Base-by-base conservation (phyloP, 1,140 invertebrate species). In the Brachionus manjavacas region DNA sequence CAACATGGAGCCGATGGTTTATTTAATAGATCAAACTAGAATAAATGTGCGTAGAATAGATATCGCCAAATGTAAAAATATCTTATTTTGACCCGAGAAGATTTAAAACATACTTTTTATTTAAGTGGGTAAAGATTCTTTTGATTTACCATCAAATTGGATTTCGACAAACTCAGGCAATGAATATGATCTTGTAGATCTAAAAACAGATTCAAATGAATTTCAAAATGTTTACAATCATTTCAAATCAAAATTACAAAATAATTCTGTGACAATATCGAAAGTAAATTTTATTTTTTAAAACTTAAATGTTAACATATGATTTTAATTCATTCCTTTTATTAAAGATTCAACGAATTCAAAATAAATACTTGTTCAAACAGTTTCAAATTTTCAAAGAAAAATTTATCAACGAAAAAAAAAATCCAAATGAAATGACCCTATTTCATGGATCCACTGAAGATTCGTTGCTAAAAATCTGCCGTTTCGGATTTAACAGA, bases 401-500 rank as follows among this genome's bases (percentile, higher is more conserved):
- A 35, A 60, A 39, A 12, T 79, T 79, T 79, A 28, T 0, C 52
- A 79, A 60, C 55, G 46, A 35, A 20, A 31, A 55, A 1, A 20
- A 23, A 55, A 60, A 35, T 35, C 14, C 9, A 20, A 79, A 55
- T 12, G 76, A 79, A 79, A 79, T 60, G 14, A 23, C 25, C 35
- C 31, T 79, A 23, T 79, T 55, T 60, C 76, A 79, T 16, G 76
- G 76, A 7, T 79, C 46, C 12, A 35, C 23, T 55, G 16, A 55
- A 55, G 49, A 79, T n/a, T 28, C 49, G 4, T 23, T 60, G 9
- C 12, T 43, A 2, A 55, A 55, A 60, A 79, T 79, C 4, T 55
- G 46, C 7, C 46, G 28, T n/a, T 31, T 55, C 55, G 46, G 76
- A 14, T 79, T 79, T 35, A 79, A 79, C 28, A 49, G 76, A n/a